Base-by-base conservation (phyloP, 2,888 invertebrate species). In the Trissoscelio sp. region DNA sequence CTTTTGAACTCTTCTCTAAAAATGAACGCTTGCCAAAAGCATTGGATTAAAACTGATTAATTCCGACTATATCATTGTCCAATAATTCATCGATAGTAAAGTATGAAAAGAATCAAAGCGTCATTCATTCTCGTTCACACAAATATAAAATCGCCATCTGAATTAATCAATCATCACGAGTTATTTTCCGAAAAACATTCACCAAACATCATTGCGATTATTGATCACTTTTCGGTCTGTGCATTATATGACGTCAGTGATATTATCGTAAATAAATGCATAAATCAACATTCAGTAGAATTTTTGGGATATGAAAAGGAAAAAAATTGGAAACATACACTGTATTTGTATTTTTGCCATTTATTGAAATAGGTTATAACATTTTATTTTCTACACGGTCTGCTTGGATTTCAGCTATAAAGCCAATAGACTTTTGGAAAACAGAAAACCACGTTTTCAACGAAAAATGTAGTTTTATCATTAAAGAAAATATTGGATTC, bases 121-220 rank as follows among this genome's bases (percentile, higher is more conserved):
- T 58, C 60, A 24, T 60, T 44, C 42, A 22, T 58, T 55, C 12
- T 18, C 12, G 14, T 20, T 57, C 37, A 11, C 31, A 22, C 4
- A 62, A 28, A 31, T 31, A 24, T 31, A 14, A 62, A 44, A 31
- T 62, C 18, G 5, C 31, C 16, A 46, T 3, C 1, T 14, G 55
- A 12, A 44, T 57, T 70, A 57, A 70, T 70, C 57, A 70, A 70
- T 70, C 58, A 70, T 37, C 34, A 44, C 12, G 12, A 31, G 20
- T n/a, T n/a, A n/a, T n/a, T n/a, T 12, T 9, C 20, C n/a, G 12
- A 14, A 22, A 69, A 69, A 67, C 44, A 31, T 55, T 57, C 16
- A 55, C 24, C 69, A 58, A 37, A 57, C 37, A 70, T 70, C 70
- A 55, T 37, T 70, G 16, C 58, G 46, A 58, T 16, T 70, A 70